Evolutionary conservation across 1,140 invertebrate species (phyloP).

Genomic region (Drosophila kohkoa): DNA sequence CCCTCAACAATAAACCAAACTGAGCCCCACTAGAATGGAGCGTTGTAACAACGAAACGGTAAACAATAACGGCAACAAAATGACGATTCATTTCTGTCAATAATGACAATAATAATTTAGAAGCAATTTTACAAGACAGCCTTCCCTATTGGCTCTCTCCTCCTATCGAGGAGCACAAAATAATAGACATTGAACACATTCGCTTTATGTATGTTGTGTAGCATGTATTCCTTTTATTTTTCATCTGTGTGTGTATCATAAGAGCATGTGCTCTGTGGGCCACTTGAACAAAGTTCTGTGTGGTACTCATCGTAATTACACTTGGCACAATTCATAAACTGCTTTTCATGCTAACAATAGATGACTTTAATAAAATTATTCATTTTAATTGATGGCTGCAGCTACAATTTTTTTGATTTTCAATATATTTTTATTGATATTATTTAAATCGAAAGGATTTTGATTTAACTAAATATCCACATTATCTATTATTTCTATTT

Average conservation of each 20-base stretch:
- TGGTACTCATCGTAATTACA: constrained; percentile 43
- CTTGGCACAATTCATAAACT: constrained; percentile 49
- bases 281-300: constrained; percentile 25
- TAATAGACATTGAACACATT: constrained; percentile 63
- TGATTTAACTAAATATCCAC: too few relatives aligned
- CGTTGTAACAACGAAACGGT: constrained; percentile 39
- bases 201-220: not conserved
- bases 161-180: constrained; percentile 50
- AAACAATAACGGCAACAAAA: constrained; percentile 77
- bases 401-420: too few relatives aligned
- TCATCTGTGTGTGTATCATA: not conserved
- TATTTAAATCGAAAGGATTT: too few relatives aligned
- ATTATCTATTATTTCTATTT: too few relatives aligned
- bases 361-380: too few relatives aligned
- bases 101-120: constrained; percentile 84
- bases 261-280: constrained; percentile 20
- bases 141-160: not conserved
- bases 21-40: constrained; percentile 4
- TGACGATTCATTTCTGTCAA: constrained; percentile 80
- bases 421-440: too few relatives aligned
- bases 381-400: constrained; percentile 14
- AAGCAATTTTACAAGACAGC: constrained; percentile 69
- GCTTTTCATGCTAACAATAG: constrained; percentile 7
- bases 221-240: constrained; percentile 12
- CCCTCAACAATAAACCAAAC: constrained; percentile 18